phyloP scores from a whole-genome alignment of 2,797 vertebrate genomes.

The Calcarius lapponicus region DNA sequence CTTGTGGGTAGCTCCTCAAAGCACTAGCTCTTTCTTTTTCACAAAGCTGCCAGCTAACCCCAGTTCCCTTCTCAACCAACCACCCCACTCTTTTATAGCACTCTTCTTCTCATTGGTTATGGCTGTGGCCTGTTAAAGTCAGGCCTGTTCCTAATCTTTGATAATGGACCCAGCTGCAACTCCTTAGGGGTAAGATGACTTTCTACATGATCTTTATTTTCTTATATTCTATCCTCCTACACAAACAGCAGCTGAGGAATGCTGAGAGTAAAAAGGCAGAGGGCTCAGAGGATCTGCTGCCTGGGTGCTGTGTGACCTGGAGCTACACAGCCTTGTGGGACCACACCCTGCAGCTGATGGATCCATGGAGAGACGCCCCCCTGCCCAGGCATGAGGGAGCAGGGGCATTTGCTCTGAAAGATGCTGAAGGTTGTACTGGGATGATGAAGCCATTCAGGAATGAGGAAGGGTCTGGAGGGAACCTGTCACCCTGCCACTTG shows the following conservation, averaged over 20 bases:
- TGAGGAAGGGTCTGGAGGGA: neutral
- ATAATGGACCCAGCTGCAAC: too few relatives aligned
- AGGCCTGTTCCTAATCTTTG: too few relatives aligned
- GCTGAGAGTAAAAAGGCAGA: neutral
- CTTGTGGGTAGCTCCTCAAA: rapidly evolving
- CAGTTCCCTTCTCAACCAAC: too few relatives aligned
- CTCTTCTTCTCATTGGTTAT: too few relatives aligned
- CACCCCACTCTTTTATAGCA: too few relatives aligned
- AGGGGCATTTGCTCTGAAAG: neutral
- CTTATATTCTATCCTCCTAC: too few relatives aligned
- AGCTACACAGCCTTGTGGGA: neutral
- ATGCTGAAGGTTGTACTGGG: neutral
- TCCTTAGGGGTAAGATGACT: too few relatives aligned
- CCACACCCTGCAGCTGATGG: neutral
- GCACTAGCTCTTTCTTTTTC: too few relatives aligned
- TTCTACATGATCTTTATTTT: too few relatives aligned
- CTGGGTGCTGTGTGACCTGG: neutral
- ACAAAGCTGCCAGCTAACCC: too few relatives aligned
- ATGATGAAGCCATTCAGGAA: neutral
- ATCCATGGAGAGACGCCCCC: neutral
- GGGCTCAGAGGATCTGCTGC: neutral
- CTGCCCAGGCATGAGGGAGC: neutral
- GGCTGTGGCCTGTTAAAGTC: too few relatives aligned
- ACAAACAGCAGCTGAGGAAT: neutral
- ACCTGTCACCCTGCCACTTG: rapidly evolving